A percentile compares a stretch with the other conserved stretches of the same genome.
Evolutionary conservation across 1,140 invertebrate species (phyloP).

Genomic region (Drosophila ananassae): DNA sequence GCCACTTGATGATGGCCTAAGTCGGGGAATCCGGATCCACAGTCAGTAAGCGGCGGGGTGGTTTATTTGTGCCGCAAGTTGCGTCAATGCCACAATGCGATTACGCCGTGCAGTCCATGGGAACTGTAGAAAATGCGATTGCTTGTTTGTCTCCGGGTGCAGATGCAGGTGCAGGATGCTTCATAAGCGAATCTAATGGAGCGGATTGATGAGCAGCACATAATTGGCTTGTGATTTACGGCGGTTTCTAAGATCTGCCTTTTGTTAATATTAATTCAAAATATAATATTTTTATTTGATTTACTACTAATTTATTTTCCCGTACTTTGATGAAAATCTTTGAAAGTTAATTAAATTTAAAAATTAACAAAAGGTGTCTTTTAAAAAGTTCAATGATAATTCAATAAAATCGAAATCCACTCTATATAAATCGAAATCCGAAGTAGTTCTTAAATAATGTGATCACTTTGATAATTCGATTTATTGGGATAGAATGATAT

Average conservation of each 20-base stretch:
- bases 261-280: slow-evolving; percentile 3
- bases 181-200: slow-evolving; percentile 17
- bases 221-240: slow-evolving; percentile 48
- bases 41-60: slow-evolving; percentile 50
- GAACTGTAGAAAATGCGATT: slow-evolving; percentile 51
- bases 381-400: too few relatives aligned
- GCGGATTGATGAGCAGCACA: slow-evolving; percentile 3
- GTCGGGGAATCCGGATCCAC: slow-evolving; percentile 15
- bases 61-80: slow-evolving; percentile 62
- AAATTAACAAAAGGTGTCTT: too few relatives aligned
- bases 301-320: too few relatives aligned
- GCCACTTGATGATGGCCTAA: slow-evolving; percentile 49
- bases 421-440: too few relatives aligned
- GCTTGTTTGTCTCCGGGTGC: slow-evolving; percentile 52
- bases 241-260: slow-evolving; percentile 1
- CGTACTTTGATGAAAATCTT: too few relatives aligned
- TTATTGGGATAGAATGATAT: too few relatives aligned
- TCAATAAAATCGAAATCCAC: too few relatives aligned
- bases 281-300: background rate
- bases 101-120: slow-evolving; percentile 38
- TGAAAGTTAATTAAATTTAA: too few relatives aligned
- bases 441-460: too few relatives aligned
- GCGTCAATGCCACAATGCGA: slow-evolving; percentile 45
- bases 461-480: too few relatives aligned
- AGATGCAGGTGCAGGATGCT: slow-evolving; percentile 44